These are phyloP conservation scores for Mobula hypostoma DNA, from an alignment of 2,113 vertebrate genomes.

Conservation along the genomic window DNA sequence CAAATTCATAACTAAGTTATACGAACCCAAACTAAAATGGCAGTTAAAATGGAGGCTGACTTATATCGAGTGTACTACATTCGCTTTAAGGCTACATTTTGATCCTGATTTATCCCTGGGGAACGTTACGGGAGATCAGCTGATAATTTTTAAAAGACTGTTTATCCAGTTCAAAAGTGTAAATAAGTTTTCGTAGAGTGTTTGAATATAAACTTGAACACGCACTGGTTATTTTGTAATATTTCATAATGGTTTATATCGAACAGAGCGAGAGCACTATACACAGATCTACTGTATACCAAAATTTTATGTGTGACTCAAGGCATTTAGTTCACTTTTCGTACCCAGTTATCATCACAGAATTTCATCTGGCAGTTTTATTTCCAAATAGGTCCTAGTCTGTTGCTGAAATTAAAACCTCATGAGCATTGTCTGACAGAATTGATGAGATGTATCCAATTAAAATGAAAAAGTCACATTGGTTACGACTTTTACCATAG, in stretches of 20 bases:
- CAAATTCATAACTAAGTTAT: neutral
- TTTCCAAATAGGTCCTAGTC: neutral
- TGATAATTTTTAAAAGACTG: no score
- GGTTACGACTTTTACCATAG: constrained; percentile 21
- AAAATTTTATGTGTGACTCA: neutral
- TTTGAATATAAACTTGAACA: constrained; percentile 2
- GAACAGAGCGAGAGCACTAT: neutral
- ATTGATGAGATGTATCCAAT: constrained; percentile 22
- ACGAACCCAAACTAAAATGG: neutral
- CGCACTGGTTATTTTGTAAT: neutral
- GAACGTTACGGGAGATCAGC: neutral
- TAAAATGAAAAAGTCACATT: constrained; percentile 26
- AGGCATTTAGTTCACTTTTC: neutral
- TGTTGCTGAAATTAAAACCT: constrained; percentile 7
- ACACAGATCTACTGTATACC: neutral
- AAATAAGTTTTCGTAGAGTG: neutral
- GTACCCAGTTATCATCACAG: neutral
- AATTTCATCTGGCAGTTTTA: constrained; percentile 20
- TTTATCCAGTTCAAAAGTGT: neutral
- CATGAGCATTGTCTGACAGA: neutral
- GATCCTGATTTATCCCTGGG: neutral
- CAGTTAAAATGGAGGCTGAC: no score
- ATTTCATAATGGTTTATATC: neutral
- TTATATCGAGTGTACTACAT: neutral
- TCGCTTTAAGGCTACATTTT: neutral